Conservation (phyloP, 2,888 invertebrate genomes). For the Ophion ellenae region DNA sequence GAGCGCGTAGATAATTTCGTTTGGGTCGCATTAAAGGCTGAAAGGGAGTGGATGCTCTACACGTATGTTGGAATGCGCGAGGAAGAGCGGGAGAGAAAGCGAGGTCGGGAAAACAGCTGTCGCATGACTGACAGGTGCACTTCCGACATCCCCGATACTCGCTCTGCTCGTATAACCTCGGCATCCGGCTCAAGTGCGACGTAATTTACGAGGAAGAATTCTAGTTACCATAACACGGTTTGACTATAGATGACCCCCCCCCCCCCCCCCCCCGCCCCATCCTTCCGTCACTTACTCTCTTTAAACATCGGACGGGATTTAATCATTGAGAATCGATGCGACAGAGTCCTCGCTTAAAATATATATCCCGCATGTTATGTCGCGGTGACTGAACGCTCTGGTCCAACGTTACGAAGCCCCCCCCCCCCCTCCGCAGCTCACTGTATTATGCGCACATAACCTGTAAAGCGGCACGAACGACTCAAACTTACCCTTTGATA, state of each 20-base stretch:
- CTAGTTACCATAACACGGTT: slow-evolving; percentile 26
- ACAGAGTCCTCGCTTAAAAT: slow-evolving; percentile 15
- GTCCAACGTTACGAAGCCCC: neutral
- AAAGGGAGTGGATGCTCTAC: neutral
- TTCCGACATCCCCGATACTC: slow-evolving; percentile 36
- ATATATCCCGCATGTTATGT: neutral
- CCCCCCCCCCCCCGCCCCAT: neutral
- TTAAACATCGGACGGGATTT: slow-evolving; percentile 23
- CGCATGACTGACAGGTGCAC: slow-evolving; percentile 62
- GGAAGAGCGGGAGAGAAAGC: slow-evolving; percentile 12
- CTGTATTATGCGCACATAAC: neutral
- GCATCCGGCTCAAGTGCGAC: neutral
- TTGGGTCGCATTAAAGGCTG: neutral
- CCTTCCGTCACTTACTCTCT: slow-evolving; percentile 2
- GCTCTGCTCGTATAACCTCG: slow-evolving; percentile 55
- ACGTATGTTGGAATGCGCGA: neutral
- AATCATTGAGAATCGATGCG: slow-evolving; percentile 46
- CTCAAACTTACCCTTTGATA: slow-evolving; percentile 35
- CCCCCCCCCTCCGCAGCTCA: neutral
- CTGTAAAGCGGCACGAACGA: neutral
- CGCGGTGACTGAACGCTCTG: neutral
- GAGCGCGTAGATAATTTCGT: neutral
- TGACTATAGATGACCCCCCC: neutral
- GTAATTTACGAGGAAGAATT: neutral
- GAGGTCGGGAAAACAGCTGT: slow-evolving; percentile 63